Conservation (phyloP, 2,797 vertebrate species). For the Oreochromis mossambicus region DNA sequence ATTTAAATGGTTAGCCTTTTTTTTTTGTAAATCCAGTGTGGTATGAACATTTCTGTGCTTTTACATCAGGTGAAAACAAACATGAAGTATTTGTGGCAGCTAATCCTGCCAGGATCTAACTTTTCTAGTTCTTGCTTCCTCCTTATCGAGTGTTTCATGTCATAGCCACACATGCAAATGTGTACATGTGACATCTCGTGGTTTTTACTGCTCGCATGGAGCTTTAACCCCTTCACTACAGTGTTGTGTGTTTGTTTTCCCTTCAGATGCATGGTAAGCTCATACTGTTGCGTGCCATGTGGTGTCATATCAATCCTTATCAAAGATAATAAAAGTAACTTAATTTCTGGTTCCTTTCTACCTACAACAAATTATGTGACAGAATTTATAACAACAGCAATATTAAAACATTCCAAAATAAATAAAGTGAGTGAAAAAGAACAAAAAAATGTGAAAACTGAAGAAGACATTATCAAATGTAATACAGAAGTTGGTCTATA, state of each 20-base stretch:
- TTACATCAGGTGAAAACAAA: background rate
- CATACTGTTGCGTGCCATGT: background rate
- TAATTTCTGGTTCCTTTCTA: too few relatives aligned
- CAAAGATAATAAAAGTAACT: too few relatives aligned
- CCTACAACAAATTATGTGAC: too few relatives aligned
- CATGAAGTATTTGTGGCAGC: background rate
- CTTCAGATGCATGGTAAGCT: background rate
- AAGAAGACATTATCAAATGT: too few relatives aligned
- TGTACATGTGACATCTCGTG: background rate
- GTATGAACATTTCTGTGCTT: background rate
- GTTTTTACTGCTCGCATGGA: background rate
- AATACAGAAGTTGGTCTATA: too few relatives aligned
- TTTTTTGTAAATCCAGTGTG: too few relatives aligned
- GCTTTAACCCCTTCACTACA: background rate
- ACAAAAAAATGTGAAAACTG: too few relatives aligned
- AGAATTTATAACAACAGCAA: too few relatives aligned
- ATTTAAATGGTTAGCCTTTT: background rate
- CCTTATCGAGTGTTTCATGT: background rate
- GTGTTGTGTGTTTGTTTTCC: background rate
- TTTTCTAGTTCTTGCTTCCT: slow-evolving; percentile 13
- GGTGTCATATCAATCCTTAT: too few relatives aligned
- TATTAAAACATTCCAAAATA: too few relatives aligned
- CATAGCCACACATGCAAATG: too few relatives aligned
- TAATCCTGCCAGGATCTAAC: background rate
- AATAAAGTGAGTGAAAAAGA: too few relatives aligned